Conservation (phyloP, 2,888 invertebrate species). For the Xylophagus ater region DNA sequence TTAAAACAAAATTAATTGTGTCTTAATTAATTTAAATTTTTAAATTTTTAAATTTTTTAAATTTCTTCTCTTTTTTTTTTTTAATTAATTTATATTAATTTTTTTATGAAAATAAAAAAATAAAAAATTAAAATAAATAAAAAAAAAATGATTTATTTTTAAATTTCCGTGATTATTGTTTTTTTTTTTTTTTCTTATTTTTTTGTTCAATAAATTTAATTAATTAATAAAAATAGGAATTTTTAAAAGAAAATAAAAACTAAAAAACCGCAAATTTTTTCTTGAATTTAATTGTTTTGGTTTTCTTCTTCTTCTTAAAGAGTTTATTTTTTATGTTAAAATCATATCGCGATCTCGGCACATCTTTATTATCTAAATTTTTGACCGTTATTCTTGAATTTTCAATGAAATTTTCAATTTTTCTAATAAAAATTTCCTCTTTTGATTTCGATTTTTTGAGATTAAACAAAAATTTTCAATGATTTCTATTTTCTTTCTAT, state of each 20-base stretch:
- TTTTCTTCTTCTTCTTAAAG: neutral
- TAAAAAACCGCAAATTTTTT: conserved; percentile 6
- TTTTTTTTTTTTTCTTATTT: neutral
- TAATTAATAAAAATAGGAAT: neutral
- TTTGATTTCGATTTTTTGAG: conserved; percentile 6
- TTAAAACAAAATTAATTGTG: too few relatives aligned
- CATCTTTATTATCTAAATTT: conserved; percentile 30
- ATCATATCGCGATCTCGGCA: conserved; percentile 43
- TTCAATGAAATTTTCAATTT: conserved; percentile 7
- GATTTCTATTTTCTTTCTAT: neutral
- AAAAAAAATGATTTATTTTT: too few relatives aligned
- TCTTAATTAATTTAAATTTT: too few relatives aligned
- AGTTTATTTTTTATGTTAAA: conserved; percentile 36
- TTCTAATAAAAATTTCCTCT: conserved; percentile 1
- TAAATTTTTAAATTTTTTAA: too few relatives aligned
- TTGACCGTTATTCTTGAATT: conserved; percentile 2
- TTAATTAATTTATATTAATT: too few relatives aligned
- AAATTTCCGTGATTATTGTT: too few relatives aligned
- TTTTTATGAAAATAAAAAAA: too few relatives aligned
- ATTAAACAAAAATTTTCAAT: conserved; percentile 2
- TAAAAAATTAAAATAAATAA: too few relatives aligned
- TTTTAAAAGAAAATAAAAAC: conserved; percentile 1
- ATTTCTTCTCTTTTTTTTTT: conserved; percentile 2
- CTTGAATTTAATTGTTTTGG: neutral
- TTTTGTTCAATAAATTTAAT: neutral